phyloP scores from a whole-genome alignment of 2,797 vertebrate species.

The Rousettus madagascariensis region DNA sequence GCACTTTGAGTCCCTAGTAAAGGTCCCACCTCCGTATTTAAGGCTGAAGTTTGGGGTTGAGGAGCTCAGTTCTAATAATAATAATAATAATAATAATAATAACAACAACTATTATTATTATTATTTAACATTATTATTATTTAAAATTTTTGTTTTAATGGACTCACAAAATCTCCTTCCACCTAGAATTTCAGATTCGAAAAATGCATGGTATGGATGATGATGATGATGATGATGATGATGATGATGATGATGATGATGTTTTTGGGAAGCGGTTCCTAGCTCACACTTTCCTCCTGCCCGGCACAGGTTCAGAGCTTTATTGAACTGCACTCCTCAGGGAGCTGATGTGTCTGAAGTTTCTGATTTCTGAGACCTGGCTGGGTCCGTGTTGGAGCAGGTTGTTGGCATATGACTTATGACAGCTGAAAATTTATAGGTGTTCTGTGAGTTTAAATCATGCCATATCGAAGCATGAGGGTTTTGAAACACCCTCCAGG shows the following conservation, averaged over 20 bases:
- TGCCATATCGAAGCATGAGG: neutral
- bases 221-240: too few species aligned
- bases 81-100: too few species aligned
- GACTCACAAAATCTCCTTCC: neutral
- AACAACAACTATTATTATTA: neutral
- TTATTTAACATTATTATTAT: neutral
- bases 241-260: neutral
- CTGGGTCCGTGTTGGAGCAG: neutral
- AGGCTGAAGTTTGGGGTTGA: neutral
- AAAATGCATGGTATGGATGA: neutral
- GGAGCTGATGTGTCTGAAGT: neutral
- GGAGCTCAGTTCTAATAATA: neutral
- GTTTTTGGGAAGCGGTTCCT: neutral
- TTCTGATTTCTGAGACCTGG: neutral
- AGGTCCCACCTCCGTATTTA: neutral
- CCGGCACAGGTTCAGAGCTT: neutral
- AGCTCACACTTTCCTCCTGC: neutral
- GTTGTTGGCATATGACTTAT: neutral
- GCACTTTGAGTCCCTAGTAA: neutral
- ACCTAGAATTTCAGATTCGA: neutral
- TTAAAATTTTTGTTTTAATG: neutral
- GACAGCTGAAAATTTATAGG: slow-evolving; percentile 10
- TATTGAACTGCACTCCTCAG: neutral
- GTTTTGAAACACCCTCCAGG: neutral
- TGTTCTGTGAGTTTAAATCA: neutral